phyloP scores from a whole-genome alignment of 2,888 invertebrate genomes.

The Criorhina ranunculi region DNA sequence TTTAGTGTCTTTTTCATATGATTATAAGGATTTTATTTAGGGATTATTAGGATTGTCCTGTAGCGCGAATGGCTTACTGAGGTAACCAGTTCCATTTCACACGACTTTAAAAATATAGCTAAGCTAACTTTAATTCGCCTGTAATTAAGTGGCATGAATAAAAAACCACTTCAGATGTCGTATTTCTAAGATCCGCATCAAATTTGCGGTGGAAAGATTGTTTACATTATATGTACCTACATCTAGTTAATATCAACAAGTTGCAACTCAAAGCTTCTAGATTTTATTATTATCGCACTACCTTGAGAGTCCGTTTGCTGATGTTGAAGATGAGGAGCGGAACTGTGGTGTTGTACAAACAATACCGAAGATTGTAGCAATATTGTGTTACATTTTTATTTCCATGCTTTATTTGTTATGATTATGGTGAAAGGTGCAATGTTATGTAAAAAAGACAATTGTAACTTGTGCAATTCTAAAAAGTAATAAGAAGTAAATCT shows the following conservation, averaged over 20 bases:
- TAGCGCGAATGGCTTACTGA: conserved; percentile 11
- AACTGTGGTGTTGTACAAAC: background rate
- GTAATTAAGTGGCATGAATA: background rate
- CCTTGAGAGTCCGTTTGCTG: background rate
- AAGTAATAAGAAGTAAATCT: background rate
- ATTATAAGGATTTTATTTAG: conserved; percentile 45
- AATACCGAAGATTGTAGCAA: background rate
- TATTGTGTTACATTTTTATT: conserved; percentile 26
- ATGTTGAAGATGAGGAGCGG: background rate
- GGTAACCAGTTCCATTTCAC: conserved; percentile 13
- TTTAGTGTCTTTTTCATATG: conserved; percentile 42
- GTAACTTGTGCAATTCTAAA: background rate
- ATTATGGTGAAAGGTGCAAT: conserved; percentile 23
- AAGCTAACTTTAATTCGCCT: background rate
- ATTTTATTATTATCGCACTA: background rate
- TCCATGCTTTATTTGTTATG: conserved; percentile 20
- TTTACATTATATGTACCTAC: conserved; percentile 2
- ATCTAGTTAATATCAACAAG: no score
- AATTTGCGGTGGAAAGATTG: background rate
- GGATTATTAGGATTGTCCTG: conserved; percentile 37
- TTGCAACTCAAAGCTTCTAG: background rate
- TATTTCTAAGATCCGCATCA: no score
- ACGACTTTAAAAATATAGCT: conserved; percentile 18
- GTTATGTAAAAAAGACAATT: background rate
- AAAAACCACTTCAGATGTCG: background rate